Conservation (phyloP, 2,113 vertebrate genomes). For the Glaucomys volans region DNA sequence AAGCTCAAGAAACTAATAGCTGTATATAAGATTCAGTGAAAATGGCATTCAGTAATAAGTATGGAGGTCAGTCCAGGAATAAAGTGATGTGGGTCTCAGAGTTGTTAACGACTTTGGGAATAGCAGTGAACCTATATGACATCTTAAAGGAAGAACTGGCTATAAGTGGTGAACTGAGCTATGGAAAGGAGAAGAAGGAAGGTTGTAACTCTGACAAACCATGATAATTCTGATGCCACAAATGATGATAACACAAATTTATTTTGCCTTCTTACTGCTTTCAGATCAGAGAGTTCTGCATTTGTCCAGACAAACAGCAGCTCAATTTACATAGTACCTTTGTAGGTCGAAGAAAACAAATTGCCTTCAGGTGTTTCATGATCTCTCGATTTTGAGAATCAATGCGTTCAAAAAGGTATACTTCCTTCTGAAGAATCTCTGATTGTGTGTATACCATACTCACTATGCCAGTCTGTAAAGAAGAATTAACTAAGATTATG, state of each 20-base stretch:
- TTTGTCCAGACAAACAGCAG: background rate
- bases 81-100: background rate
- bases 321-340: slow-evolving; percentile 88
- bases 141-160: slow-evolving; percentile 41
- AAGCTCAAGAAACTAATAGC: background rate
- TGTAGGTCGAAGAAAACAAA: slow-evolving; percentile 96
- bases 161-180: background rate
- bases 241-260: slow-evolving; percentile 59
- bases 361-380: slow-evolving; percentile 98
- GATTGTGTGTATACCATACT: slow-evolving; percentile 98
- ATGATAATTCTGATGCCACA: slow-evolving; percentile 51
- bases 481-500: slow-evolving; percentile 36
- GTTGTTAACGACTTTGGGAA: background rate
- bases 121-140: background rate
- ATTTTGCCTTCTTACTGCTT: slow-evolving; percentile 62
- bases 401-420: slow-evolving; percentile 97
- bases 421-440: slow-evolving; percentile 98
- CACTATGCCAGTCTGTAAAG: slow-evolving; percentile 93
- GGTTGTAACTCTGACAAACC: slow-evolving; percentile 34
- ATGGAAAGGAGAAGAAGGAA: slow-evolving; percentile 4
- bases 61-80: background rate
- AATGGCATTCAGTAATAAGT: background rate
- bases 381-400: slow-evolving; percentile 94
- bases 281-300: slow-evolving; percentile 13
- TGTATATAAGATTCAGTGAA: background rate